Percentiles rank a stretch among this genome's conserved stretches.
Evolutionary conservation across 2,797 vertebrate species (phyloP).

Genomic region (Squalus acanthias): DNA sequence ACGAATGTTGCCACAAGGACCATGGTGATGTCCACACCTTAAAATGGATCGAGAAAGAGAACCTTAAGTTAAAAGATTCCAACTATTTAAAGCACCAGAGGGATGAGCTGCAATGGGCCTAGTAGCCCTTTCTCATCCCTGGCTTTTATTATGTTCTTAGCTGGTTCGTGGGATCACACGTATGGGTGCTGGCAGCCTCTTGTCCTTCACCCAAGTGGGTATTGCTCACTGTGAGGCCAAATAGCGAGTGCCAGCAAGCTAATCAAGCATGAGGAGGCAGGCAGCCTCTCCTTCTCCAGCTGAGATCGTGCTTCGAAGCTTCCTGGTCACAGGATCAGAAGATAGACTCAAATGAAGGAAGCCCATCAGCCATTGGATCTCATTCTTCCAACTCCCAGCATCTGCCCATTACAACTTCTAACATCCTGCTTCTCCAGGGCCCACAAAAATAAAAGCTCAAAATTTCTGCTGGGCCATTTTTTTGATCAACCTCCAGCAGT

Average conservation of each 20-base stretch:
- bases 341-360: too few relatives aligned
- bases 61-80: neutral
- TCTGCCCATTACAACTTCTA: too few relatives aligned
- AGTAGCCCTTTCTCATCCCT: neutral
- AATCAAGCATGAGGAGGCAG: neutral
- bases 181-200: neutral
- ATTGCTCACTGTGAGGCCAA: neutral
- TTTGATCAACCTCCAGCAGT: too few relatives aligned
- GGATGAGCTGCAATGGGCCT: neutral
- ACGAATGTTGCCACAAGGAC: slow-evolving; percentile 73
- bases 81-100: neutral
- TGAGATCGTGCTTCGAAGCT: neutral
- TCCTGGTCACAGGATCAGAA: neutral
- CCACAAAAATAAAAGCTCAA: too few relatives aligned
- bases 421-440: too few relatives aligned
- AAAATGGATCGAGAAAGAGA: neutral
- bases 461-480: too few relatives aligned
- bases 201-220: neutral
- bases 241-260: neutral
- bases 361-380: too few relatives aligned
- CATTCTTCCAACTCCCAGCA: too few relatives aligned
- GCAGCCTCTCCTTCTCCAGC: neutral
- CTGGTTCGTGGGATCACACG: neutral
- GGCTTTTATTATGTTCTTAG: neutral
- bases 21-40: slow-evolving; percentile 85